Percentiles rank a stretch among this genome's conserved stretches.
phyloP scores from a whole-genome alignment of 2,888 invertebrate genomes.

The Drosophila neutralis region DNA sequence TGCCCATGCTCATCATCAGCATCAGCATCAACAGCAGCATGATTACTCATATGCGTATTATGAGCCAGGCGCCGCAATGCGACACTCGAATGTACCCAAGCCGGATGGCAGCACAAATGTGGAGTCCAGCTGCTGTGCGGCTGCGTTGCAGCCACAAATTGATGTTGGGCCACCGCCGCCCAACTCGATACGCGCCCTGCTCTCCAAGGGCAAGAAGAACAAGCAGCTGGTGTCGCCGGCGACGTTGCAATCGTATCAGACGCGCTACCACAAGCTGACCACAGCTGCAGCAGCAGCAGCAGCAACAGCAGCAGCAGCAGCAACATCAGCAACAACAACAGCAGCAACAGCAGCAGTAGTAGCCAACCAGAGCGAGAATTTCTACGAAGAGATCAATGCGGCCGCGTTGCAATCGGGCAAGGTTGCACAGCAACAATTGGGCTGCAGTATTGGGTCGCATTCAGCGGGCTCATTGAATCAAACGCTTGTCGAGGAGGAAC shows the following conservation, averaged over 20 bases:
- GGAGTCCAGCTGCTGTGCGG: conserved; percentile 29
- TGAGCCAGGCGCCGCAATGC: conserved; percentile 88
- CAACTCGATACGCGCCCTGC: conserved; percentile 83
- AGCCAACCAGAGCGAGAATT: conserved; percentile 67
- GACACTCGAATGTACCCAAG: conserved; percentile 88
- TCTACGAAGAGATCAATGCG: conserved; percentile 82
- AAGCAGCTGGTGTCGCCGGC: conserved; percentile 82
- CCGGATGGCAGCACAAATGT: conserved; percentile 78
- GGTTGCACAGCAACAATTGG: conserved; percentile 47
- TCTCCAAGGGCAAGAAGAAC: conserved; percentile 84
- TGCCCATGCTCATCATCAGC: conserved; percentile 74
- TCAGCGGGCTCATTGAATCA: conserved; percentile 89
- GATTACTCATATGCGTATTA: conserved; percentile 95
- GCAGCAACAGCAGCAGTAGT: not conserved
- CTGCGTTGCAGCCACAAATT: conserved; percentile 39
- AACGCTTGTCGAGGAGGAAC: conserved; percentile 92
- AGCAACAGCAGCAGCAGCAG: not conserved
- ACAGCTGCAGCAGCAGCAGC: conserved; percentile 3
- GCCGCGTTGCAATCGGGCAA: conserved; percentile 57
- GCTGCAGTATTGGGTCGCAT: conserved; percentile 83
- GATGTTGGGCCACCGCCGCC: conserved; percentile 81
- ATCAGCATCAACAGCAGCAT: conserved; percentile 77
- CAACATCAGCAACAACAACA: not conserved
- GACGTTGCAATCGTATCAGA: conserved; percentile 88
- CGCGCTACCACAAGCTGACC: conserved; percentile 88